Evolutionary conservation across 2,888 invertebrate species (phyloP).

Genomic region (Erannis defoliaria): DNA sequence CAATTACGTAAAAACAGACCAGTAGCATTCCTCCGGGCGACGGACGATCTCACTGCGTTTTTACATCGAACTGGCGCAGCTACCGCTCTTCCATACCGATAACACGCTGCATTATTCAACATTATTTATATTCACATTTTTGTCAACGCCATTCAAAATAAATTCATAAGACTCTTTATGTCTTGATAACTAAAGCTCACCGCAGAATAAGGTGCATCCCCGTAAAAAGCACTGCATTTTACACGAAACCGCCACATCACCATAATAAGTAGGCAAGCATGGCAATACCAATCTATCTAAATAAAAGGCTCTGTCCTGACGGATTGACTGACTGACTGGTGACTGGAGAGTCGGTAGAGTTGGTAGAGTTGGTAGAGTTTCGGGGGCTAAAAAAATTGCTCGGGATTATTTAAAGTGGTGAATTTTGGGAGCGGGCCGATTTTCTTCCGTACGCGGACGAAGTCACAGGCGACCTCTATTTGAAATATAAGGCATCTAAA

Average conservation of each 20-base stretch:
- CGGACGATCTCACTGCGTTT: slow-evolving; percentile 67
- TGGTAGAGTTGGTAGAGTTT: too few relatives aligned
- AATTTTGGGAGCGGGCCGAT: too few relatives aligned
- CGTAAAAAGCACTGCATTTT: slow-evolving; percentile 70
- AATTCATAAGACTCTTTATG: slow-evolving; percentile 85
- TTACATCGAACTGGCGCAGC: slow-evolving; percentile 62
- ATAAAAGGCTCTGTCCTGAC: too few relatives aligned
- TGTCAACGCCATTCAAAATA: slow-evolving; percentile 84
- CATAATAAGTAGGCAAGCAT: slow-evolving; percentile 53
- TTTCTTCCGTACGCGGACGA: too few relatives aligned
- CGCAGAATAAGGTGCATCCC: slow-evolving; percentile 67
- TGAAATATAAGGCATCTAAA: slow-evolving; percentile 44
- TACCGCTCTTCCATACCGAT: slow-evolving; percentile 79
- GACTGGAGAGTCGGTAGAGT: too few relatives aligned
- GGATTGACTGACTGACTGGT: too few relatives aligned
- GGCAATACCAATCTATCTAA: too few relatives aligned
- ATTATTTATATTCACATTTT: slow-evolving; percentile 86
- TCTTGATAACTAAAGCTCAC: slow-evolving; percentile 85
- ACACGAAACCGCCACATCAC: slow-evolving; percentile 61
- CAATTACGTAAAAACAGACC: slow-evolving; percentile 84
- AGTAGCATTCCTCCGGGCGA: slow-evolving; percentile 77
- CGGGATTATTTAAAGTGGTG: too few relatives aligned
- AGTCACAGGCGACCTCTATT: too few relatives aligned
- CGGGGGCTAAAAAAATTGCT: too few relatives aligned
- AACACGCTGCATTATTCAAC: slow-evolving; percentile 85